phyloP scores from a whole-genome alignment of 2,888 invertebrate species.

The Caenorhabditis panamensis region DNA sequence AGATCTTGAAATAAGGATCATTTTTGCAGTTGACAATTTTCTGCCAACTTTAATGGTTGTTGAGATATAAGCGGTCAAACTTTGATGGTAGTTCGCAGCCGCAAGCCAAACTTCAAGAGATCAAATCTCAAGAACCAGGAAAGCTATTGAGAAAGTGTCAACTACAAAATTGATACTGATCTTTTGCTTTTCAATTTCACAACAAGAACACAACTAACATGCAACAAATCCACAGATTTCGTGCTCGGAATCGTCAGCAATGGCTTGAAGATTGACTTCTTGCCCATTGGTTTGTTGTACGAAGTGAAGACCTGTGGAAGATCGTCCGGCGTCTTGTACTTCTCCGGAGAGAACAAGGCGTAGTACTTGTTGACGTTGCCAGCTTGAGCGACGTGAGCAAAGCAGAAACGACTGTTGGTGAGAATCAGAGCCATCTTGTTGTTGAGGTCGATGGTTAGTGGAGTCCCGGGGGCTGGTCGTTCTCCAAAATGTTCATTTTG shows the following conservation, averaged over 20 bases:
- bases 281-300: neutral
- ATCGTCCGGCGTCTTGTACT: neutral
- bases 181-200: too few relatives aligned
- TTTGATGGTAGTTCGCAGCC: too few relatives aligned
- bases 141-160: too few relatives aligned
- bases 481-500: neutral
- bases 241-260: neutral
- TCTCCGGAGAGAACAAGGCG: neutral
- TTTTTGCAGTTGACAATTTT: too few relatives aligned
- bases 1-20: neutral
- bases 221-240: constrained; percentile 11
- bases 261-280: neutral
- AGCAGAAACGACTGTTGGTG: constrained; percentile 42
- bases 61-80: too few relatives aligned
- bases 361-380: neutral
- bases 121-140: too few relatives aligned
- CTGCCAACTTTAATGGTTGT: too few relatives aligned
- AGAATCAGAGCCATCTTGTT: neutral
- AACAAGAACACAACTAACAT: neutral
- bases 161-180: too few relatives aligned
- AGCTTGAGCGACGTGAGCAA: constrained; percentile 22
- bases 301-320: neutral
- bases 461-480: neutral
- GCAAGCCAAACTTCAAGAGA: too few relatives aligned
- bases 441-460: neutral